These are phyloP conservation scores for Myodes glareolus DNA, from an alignment of 2,113 vertebrate species.

Conservation along the genomic window DNA sequence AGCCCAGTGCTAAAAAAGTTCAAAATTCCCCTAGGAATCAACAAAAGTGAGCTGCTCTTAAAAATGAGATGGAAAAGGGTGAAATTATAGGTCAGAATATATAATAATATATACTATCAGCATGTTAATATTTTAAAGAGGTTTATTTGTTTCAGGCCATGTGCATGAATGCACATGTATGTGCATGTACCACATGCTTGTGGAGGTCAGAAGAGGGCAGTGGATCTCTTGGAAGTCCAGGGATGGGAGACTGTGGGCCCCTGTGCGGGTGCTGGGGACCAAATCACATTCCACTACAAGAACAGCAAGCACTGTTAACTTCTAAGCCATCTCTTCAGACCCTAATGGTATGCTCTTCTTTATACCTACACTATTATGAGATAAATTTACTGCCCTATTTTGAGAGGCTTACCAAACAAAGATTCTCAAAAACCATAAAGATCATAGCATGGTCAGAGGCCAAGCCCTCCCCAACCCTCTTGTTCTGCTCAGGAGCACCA, in stretches of 20 bases:
- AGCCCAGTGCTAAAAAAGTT: neutral
- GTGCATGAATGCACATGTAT: neutral
- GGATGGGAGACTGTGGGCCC: neutral
- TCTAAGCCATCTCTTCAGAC: neutral
- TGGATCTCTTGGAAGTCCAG: neutral
- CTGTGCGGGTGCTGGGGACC: neutral
- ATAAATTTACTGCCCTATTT: neutral
- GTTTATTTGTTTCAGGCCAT: neutral
- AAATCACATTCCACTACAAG: neutral
- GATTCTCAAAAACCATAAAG: neutral
- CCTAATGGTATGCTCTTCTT: neutral
- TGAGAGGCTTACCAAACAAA: neutral
- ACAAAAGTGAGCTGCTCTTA: constrained; percentile 12
- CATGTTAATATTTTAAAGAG: neutral
- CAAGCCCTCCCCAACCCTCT: neutral
- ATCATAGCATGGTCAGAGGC: neutral
- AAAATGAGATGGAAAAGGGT: neutral
- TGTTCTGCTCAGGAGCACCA: neutral
- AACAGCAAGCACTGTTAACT: neutral
- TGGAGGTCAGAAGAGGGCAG: neutral
- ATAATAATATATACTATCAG: neutral
- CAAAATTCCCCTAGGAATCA: neutral
- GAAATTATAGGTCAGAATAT: neutral
- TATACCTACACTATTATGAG: constrained; percentile 16
- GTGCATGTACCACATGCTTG: neutral